Evolutionary conservation across 2,113 vertebrate genomes (phyloP).

Genomic region (Albula glossodonta): DNA sequence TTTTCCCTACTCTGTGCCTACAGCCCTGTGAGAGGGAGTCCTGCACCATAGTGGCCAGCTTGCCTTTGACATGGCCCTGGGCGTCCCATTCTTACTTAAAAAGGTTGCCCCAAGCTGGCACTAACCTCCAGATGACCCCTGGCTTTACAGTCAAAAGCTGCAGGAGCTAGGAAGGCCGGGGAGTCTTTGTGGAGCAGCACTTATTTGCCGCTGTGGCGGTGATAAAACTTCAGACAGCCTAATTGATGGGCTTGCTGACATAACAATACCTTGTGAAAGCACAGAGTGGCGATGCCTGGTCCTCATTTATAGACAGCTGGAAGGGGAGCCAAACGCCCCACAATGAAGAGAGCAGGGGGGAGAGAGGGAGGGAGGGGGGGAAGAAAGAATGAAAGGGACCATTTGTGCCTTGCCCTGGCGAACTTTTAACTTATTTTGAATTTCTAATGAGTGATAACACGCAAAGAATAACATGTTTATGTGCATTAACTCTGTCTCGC

Average conservation of each 20-base stretch:
- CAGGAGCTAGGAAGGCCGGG: slow-evolving; percentile 81
- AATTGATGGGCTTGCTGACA: slow-evolving; percentile 99
- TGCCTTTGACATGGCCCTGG: slow-evolving; percentile 57
- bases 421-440: slow-evolving; percentile 72
- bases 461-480: slow-evolving; percentile 49
- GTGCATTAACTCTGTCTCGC: slow-evolving; percentile 29
- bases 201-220: slow-evolving; percentile 90
- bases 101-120: slow-evolving; percentile 86
- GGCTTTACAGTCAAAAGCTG: slow-evolving; percentile 84
- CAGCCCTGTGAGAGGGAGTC: slow-evolving; percentile 40
- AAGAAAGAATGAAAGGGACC: slow-evolving; percentile 61
- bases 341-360: slow-evolving; percentile 62
- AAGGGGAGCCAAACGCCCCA: slow-evolving; percentile 77
- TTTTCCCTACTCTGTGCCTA: slow-evolving; percentile 38
- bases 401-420: slow-evolving; percentile 64
- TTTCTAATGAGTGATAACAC: slow-evolving; percentile 55
- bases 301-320: slow-evolving; percentile 98
- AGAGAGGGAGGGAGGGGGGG: slow-evolving; percentile 48
- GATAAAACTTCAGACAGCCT: slow-evolving; percentile 99
- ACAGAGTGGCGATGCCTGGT: slow-evolving; percentile 84
- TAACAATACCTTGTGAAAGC: slow-evolving; percentile 98
- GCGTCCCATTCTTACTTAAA: slow-evolving; percentile 72
- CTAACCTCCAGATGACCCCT: slow-evolving; percentile 90
- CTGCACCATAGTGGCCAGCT: slow-evolving; percentile 42
- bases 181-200: slow-evolving; percentile 88